These are phyloP conservation scores for Colius striatus DNA, from an alignment of 2,113 vertebrate genomes.

Conservation along the genomic window DNA sequence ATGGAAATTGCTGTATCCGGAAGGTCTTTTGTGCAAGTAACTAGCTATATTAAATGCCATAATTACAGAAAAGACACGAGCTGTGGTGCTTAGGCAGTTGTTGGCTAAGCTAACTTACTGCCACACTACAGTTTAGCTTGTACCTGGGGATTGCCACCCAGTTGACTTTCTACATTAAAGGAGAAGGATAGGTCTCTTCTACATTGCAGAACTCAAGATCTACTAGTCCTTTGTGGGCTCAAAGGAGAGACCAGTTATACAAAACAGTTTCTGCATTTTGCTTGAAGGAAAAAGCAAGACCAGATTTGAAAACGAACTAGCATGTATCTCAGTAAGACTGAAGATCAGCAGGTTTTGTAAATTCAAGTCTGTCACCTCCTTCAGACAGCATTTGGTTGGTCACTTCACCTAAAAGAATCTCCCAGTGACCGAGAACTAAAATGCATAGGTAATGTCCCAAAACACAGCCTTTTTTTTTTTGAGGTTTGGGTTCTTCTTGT, in stretches of 20 bases:
- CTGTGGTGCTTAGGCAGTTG: constrained; percentile 68
- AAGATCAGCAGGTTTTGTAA: neutral
- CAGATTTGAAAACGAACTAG: neutral
- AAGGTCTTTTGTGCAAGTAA: constrained; percentile 82
- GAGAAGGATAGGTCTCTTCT: neutral
- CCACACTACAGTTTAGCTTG: constrained; percentile 47
- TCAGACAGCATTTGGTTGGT: neutral
- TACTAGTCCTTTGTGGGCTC: neutral
- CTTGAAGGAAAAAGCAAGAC: constrained; percentile 18
- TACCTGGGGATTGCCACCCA: neutral
- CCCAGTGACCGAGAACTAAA: neutral
- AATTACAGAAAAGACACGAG: constrained; percentile 81
- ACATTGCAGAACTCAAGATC: neutral
- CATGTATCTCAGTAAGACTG: fast-evolving
- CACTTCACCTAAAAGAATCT: neutral
- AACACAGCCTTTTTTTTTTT: neutral
- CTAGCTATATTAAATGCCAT: constrained; percentile 81
- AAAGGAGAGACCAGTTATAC: neutral
- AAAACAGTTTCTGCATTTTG: neutral
- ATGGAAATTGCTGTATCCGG: constrained; percentile 81
- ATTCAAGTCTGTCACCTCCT: neutral
- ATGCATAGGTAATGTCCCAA: neutral
- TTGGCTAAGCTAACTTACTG: constrained; percentile 65
- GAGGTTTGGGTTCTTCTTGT: neutral
- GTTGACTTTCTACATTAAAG: neutral